Evolutionary conservation across 2,113 vertebrate species (phyloP).

Genomic region (Engraulis encrasicolus): DNA sequence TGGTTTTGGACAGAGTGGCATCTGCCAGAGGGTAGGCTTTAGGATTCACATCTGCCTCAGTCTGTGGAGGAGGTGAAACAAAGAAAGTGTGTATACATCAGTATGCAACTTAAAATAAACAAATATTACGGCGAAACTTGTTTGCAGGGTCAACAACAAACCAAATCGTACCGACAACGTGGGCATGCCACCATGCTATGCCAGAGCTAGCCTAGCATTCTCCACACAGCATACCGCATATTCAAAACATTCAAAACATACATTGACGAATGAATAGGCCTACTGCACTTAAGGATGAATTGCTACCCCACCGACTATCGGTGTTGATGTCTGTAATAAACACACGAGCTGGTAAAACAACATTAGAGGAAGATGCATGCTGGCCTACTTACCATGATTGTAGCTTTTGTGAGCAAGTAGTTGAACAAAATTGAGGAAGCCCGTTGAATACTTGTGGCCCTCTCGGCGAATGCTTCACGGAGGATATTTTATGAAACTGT

Average conservation of each 20-base stretch:
- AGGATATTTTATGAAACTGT: slow-evolving; percentile 60
- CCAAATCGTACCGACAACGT: too few relatives aligned
- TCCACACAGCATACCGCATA: not conserved
- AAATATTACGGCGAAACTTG: too few relatives aligned
- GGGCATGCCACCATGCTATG: too few relatives aligned
- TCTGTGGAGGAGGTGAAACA: slow-evolving; percentile 61
- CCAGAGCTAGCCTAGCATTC: too few relatives aligned
- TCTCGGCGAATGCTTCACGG: slow-evolving; percentile 83
- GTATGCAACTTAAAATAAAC: too few relatives aligned
- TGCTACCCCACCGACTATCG: not conserved
- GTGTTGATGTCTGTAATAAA: not conserved
- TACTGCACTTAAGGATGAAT: not conserved
- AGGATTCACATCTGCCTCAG: slow-evolving; percentile 92
- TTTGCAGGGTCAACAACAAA: too few relatives aligned
- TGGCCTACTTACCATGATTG: slow-evolving; percentile 68
- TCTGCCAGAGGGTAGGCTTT: slow-evolving; percentile 97
- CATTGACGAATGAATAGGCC: too few relatives aligned
- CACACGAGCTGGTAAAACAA: not conserved
- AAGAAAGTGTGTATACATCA: not conserved
- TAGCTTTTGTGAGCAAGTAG: not conserved
- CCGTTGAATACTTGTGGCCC: slow-evolving; percentile 52
- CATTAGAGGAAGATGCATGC: not conserved
- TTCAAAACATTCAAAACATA: not conserved
- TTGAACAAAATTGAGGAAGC: slow-evolving; percentile 11
- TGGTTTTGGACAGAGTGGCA: slow-evolving; percentile 93